Evolutionary conservation across 1,140 invertebrate genomes (phyloP), one percentile per base, ranked within the genome.

Genomic region (Anastatus disparis): DNA sequence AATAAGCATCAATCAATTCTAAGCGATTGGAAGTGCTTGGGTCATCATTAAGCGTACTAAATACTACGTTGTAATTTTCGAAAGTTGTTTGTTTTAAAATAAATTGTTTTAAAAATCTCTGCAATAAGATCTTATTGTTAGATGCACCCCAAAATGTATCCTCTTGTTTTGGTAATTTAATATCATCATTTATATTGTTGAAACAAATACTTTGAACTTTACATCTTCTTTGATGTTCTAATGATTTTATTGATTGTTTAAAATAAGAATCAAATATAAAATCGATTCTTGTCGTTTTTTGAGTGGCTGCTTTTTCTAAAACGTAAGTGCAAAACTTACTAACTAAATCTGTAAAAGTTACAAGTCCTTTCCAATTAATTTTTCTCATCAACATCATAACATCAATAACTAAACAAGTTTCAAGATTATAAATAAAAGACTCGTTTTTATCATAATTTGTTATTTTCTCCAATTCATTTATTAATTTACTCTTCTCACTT

Each of bases 181-280:
- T 61, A 22, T 6, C n/a, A 20, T 27, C 40, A 44, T 35, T 44
- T 6, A 61, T 27, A 26, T 42, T 3, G 24, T 15, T 35, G 13
- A 24, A 61, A 0, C 7, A 13, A n/a, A 61, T 46, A 27, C 10
- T 24, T 27, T 26, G 13, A n/a, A 20, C 8, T 8, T 61, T 3
- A 2, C n/a, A 31, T 26, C 58, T 1, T 66, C 58, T 65, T 13
- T 55, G 26, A 26, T 26, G 56, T 42, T 72, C 71, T 4, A 22
- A 50, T 20, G 63, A 35, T 50, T 72, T 67, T 20, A 40, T 15
- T 3, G 55, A 63, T 13, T 42, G 27, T n/a, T 50, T 44, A n/a
- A 67, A 67, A 46, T 68, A 72, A 2, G 53, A 26, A 17, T 72
- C 56, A 29, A 61, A 72, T 13, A 72, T 38, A 56, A 72, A 72